A percentile compares a stretch with the other conserved stretches of the same genome.
Conservation (phyloP, 2,888 invertebrate species). For the Druceiella hillmani region DNA sequence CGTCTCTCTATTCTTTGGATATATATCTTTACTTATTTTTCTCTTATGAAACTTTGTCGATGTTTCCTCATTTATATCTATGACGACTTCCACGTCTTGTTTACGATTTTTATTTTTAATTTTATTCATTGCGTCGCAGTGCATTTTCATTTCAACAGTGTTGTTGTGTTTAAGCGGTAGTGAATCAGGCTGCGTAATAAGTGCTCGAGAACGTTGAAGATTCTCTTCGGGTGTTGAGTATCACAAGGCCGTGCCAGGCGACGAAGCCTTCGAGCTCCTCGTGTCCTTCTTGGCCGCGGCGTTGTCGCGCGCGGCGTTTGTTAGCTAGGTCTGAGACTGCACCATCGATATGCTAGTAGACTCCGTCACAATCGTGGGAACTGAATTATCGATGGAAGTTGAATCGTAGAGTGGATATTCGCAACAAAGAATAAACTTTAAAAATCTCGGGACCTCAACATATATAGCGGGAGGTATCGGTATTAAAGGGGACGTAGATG, state of each 20-base stretch:
- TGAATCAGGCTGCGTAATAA: conserved; percentile 38
- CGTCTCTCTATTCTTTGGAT: conserved; percentile 29
- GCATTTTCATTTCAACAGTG: conserved; percentile 43
- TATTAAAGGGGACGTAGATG: conserved; percentile 82
- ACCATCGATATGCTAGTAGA: conserved; percentile 66
- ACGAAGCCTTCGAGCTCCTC: conserved; percentile 30
- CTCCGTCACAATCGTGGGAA: conserved; percentile 59
- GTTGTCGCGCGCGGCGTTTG: conserved; percentile 42
- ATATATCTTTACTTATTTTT: conserved; percentile 28
- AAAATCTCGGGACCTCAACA: conserved; percentile 75
- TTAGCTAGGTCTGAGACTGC: conserved; percentile 67
- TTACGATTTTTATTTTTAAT: too few species aligned
- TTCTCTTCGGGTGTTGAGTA: conserved; percentile 39
- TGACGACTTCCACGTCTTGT: conserved; percentile 41
- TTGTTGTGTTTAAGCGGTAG: conserved; percentile 45
- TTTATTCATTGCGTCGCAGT: conserved; percentile 45
- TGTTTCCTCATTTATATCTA: conserved; percentile 34
- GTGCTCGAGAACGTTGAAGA: conserved; percentile 29
- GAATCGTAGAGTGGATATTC: conserved; percentile 85
- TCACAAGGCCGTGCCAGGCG: conserved; percentile 44
- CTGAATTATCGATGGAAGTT: conserved; percentile 60
- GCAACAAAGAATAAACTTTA: conserved; percentile 81
- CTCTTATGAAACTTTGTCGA: conserved; percentile 26
- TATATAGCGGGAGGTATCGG: conserved; percentile 85
- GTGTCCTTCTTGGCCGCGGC: conserved; percentile 35